Evolutionary conservation across 1,140 invertebrate genomes (phyloP).

Genomic region (Drosophila sechellia): DNA sequence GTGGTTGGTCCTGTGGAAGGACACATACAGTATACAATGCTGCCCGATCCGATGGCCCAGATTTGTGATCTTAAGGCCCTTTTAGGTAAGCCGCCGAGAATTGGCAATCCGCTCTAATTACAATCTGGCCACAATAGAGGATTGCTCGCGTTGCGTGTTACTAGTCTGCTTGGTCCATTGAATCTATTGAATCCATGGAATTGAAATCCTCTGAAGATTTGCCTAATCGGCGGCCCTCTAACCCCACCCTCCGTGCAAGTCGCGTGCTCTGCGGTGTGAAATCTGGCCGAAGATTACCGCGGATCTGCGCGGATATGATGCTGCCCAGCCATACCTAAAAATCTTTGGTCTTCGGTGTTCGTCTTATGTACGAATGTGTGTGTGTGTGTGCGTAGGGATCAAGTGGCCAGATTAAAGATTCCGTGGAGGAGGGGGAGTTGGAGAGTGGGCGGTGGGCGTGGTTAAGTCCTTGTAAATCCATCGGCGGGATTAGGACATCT

Average conservation of each 20-base stretch:
- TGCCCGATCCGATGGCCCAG: slow-evolving; percentile 14
- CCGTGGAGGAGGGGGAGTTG: background rate
- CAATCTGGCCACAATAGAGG: slow-evolving; percentile 71
- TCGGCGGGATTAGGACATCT: slow-evolving; percentile 63
- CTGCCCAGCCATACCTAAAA: background rate
- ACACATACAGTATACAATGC: too few relatives aligned
- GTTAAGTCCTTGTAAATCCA: slow-evolving; percentile 60
- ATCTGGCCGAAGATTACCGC: slow-evolving; percentile 64
- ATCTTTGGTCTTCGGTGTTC: background rate
- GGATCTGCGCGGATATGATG: slow-evolving; percentile 30
- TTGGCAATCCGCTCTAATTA: slow-evolving; percentile 72
- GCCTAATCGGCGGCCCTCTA: slow-evolving; percentile 36
- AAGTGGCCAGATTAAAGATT: slow-evolving; percentile 37
- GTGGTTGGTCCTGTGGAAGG: slow-evolving; percentile 1
- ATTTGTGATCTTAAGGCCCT: slow-evolving; percentile 16
- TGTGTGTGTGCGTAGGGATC: slow-evolving; percentile 2
- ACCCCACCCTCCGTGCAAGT: slow-evolving; percentile 5
- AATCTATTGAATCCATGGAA: slow-evolving; percentile 27
- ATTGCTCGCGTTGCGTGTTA: slow-evolving; percentile 42
- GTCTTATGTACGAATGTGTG: background rate
- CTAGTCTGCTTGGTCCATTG: slow-evolving; percentile 6
- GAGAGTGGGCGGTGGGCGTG: slow-evolving; percentile 41
- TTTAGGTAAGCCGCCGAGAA: slow-evolving; percentile 4
- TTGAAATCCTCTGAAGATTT: slow-evolving; percentile 35
- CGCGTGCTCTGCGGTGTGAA: slow-evolving; percentile 54